Evolutionary conservation across 2,797 vertebrate species (phyloP).

Genomic region (Catostomus latipinnis): DNA sequence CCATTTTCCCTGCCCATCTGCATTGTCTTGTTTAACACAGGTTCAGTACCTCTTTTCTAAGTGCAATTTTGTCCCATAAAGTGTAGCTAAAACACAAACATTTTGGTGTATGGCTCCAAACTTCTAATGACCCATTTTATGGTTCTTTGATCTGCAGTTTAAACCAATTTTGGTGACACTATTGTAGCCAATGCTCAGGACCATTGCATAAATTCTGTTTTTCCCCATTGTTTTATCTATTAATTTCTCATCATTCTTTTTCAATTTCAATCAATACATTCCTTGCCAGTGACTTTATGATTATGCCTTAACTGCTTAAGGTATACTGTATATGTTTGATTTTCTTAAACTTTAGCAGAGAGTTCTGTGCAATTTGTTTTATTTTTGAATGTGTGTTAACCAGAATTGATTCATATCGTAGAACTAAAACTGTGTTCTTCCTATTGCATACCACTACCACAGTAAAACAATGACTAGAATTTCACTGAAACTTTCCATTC

Average conservation of each 20-base stretch:
- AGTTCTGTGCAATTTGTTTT: too few species aligned
- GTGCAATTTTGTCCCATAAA: too few species aligned
- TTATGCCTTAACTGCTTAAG: conserved; percentile 47
- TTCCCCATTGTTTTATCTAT: background rate
- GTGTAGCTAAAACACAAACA: background rate
- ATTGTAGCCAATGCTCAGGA: conserved; percentile 52
- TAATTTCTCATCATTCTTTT: background rate
- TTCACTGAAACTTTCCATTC: background rate
- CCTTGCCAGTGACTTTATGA: background rate
- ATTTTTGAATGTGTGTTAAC: background rate
- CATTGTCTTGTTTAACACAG: conserved; percentile 19
- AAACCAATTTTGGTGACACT: background rate
- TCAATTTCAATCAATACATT: conserved; percentile 1
- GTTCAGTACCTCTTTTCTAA: too few species aligned
- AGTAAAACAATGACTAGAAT: background rate
- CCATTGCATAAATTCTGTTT: conserved; percentile 23
- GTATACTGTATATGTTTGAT: background rate
- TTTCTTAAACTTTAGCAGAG: background rate
- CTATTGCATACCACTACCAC: background rate
- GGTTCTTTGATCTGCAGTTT: background rate
- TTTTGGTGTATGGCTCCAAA: background rate
- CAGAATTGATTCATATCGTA: background rate
- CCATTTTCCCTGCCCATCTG: background rate
- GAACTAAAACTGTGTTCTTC: background rate
- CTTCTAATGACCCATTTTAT: background rate